Evolutionary conservation across 1,140 invertebrate genomes (phyloP).

Genomic region (Argopecten irradians): DNA sequence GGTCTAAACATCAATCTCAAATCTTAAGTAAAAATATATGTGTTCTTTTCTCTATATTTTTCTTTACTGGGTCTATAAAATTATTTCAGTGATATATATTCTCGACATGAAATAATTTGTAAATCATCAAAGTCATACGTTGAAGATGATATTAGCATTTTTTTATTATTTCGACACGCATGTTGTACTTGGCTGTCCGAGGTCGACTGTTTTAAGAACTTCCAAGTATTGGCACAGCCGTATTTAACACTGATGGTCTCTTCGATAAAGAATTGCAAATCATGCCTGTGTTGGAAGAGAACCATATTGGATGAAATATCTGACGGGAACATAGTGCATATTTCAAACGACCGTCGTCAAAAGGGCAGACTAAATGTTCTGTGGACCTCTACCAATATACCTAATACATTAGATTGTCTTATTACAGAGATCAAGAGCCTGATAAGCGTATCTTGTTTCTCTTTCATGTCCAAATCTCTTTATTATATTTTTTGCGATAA

Average conservation of each 20-base stretch:
- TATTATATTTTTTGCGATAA: neutral
- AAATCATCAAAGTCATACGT: neutral
- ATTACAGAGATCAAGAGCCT: neutral
- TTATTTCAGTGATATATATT: neutral
- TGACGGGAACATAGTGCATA: conserved; percentile 14
- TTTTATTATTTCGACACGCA: neutral
- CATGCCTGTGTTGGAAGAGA: neutral
- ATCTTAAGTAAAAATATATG: too few relatives aligned
- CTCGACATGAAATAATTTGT: neutral
- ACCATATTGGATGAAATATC: neutral
- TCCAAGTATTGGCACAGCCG: neutral
- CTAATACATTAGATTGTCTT: neutral
- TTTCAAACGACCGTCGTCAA: neutral
- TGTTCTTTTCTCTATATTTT: too few relatives aligned
- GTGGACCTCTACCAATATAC: neutral
- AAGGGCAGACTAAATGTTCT: neutral
- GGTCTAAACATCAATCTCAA: too few relatives aligned
- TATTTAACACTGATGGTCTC: neutral
- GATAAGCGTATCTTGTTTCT: neutral
- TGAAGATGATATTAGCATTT: neutral
- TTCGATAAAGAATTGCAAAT: conserved; percentile 22
- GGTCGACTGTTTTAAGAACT: neutral
- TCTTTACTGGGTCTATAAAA: too few relatives aligned
- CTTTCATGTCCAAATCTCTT: neutral
- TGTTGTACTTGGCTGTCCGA: neutral